Evolutionary conservation across 2,797 vertebrate species (phyloP), one percentile per base, ranked within the genome.

Genomic region (Sebastes vulpes): DNA sequence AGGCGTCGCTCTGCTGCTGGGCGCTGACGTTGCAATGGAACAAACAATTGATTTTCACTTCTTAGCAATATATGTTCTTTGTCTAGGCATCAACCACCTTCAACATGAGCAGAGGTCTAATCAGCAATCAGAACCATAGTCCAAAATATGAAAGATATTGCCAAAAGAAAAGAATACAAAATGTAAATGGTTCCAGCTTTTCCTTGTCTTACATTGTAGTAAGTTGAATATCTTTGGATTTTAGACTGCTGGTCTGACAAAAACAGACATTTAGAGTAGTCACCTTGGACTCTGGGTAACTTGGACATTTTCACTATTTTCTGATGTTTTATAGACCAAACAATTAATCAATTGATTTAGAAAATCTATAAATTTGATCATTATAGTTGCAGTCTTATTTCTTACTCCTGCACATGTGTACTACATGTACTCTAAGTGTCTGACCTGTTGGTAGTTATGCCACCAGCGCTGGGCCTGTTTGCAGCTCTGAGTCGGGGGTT

Each of bases 401-500:
- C 42, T 59, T 26, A 31, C 42, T 16, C 4, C 38, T 46, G 21
- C 9, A 54, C 3, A 38, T 21, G 28, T 20, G 4, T 12, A 42
- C 29, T 6, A 18, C 3, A 16, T 82, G 10, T 35, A 26, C 31
- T 26, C 8, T 64, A 4, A 16, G 52, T 18, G 20, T 68, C 23
- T 64, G 35, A 94, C 99, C 98, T 98, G 97, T 65, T 96, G 97
- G 69, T 98, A 98, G 71, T 96, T 96, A 69, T 93, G 96, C 97
- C 97, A 97, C 96, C 97, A 97, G 64, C 96, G 95, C 74, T 90
- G 95, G 2, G 94, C 89, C 81, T 96, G 95, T 77, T 86, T 95
- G 93, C 96, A 94, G 87, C 94, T 96, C 92, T 96, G 94, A 1
- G 87, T 77, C 0, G 77, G 75, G 42, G 97, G 96, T 73, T 93